These are phyloP conservation scores for Pandion haliaetus DNA, from an alignment of 2,113 vertebrate species.

Conservation along the genomic window DNA sequence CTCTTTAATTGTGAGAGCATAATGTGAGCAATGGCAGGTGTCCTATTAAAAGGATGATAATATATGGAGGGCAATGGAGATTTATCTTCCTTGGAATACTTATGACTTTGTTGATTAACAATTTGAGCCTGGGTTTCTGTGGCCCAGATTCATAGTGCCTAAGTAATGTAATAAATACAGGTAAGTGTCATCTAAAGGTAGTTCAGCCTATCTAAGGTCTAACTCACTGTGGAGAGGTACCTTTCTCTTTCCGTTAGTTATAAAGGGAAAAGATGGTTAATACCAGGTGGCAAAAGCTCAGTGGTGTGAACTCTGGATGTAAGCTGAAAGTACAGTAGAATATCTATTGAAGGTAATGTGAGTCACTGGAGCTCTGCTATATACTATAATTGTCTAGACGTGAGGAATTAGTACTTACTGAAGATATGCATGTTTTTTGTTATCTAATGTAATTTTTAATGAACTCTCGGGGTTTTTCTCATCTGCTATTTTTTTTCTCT, in stretches of 20 bases:
- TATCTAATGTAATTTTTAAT: conserved; percentile 1
- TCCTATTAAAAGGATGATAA: not conserved
- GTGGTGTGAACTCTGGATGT: not conserved
- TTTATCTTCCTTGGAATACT: not conserved
- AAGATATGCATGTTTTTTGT: not conserved
- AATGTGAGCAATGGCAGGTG: not conserved
- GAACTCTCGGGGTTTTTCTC: not conserved
- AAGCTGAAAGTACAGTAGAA: not conserved
- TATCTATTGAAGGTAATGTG: not conserved
- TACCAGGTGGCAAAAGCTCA: not conserved
- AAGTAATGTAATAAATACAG: not conserved
- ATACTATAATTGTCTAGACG: not conserved
- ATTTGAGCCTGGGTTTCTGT: not conserved
- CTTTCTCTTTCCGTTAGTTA: not conserved
- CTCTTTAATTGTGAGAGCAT: not conserved
- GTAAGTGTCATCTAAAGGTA: not conserved
- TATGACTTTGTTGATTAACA: not conserved
- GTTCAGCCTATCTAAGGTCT: not conserved
- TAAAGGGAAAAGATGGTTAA: not conserved
- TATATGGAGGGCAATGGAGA: not conserved
- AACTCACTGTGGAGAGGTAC: not conserved
- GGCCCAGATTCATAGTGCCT: not conserved
- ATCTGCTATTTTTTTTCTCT: not conserved
- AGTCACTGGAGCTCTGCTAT: not conserved
- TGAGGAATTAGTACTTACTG: not conserved